Conservation (phyloP, 1,140 invertebrate species). For the Zaprionus nigranus region DNA sequence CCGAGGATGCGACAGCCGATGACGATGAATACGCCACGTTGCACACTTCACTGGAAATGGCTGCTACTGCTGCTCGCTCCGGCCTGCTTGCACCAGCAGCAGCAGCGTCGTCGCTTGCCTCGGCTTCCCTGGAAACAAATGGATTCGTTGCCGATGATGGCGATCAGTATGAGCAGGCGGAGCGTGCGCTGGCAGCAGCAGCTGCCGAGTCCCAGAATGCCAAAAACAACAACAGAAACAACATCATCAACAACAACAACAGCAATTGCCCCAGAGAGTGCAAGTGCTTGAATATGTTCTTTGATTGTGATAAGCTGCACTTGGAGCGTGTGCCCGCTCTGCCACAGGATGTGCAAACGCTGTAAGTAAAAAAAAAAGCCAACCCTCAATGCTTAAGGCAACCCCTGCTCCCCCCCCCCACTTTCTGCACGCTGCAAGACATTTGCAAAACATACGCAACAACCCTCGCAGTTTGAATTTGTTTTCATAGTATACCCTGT, state of each 20-base stretch:
- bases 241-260: conserved; percentile 69
- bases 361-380: conserved; percentile 85
- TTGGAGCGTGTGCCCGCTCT: conserved; percentile 86
- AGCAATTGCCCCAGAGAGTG: conserved; percentile 86
- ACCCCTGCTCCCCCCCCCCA: conserved; percentile 48
- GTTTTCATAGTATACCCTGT: conserved; percentile 10
- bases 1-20: conserved; percentile 49
- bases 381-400: conserved; percentile 20
- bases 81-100: neutral
- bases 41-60: conserved; percentile 47
- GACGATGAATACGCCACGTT: conserved; percentile 56
- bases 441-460: conserved; percentile 29
- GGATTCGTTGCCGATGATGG: conserved; percentile 80
- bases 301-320: conserved; percentile 87
- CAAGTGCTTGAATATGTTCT: conserved; percentile 86
- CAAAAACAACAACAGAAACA: conserved; percentile 31
- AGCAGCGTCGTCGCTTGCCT: conserved; percentile 44
- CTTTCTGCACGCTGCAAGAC: conserved; percentile 51
- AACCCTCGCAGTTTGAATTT: conserved; percentile 26
- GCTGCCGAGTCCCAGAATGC: conserved; percentile 44
- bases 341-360: conserved; percentile 87
- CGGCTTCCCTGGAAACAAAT: conserved; percentile 71
- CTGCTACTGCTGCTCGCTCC: conserved; percentile 24
- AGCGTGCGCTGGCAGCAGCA: conserved; percentile 62
- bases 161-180: conserved; percentile 73